Evolutionary conservation across 1,140 invertebrate species (phyloP), one percentile per base, ranked within the genome.

Genomic region (Calephelis virginiensis): DNA sequence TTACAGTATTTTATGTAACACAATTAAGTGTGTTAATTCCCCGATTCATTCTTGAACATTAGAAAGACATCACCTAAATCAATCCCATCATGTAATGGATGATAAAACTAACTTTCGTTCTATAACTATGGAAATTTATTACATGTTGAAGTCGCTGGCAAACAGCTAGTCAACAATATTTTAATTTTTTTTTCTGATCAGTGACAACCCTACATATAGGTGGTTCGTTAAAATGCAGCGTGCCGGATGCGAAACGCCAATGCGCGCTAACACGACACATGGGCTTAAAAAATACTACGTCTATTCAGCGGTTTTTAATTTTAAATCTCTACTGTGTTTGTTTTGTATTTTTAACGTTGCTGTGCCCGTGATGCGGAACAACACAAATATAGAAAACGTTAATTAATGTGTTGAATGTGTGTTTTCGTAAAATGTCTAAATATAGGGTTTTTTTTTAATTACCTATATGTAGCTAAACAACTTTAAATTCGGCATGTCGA

Each of bases 221-320:
- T 68, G 74, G 74, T 78, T 83, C 78, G 81, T 82, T 85, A 85
- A 81, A 83, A 82, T 77, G 78, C 81, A 78, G 66, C 71, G 72
- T 68, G 70, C 76, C 81, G 78, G 82, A 81, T 82, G 73, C 75
- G 71, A 74, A 80, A 76, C 74, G 77, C 77, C 78, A 81, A 82
- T 82, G 78, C 71, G 78, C 71, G 69, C 76, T 81, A 73, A 78
- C 77, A 80, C 74, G 76, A 81, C 75, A 77, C 73, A 78, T 71
- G 74, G 69, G 69, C 71, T 75, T 76, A 81, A 83, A 80, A 81
- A 80, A 83, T 81, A 76, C 73, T 73, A 69, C 74, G 67, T 74
- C 76, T 76, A 78, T 82, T 83, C 81, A 85, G 74, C 77, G 76
- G 69, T 79, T 85, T 85, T 84, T 83, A 81, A 83, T 81, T 83